Percentiles rank a stretch among this genome's conserved stretches.
phyloP scores from a whole-genome alignment of 2,113 vertebrate genomes.

The Pica pica region DNA sequence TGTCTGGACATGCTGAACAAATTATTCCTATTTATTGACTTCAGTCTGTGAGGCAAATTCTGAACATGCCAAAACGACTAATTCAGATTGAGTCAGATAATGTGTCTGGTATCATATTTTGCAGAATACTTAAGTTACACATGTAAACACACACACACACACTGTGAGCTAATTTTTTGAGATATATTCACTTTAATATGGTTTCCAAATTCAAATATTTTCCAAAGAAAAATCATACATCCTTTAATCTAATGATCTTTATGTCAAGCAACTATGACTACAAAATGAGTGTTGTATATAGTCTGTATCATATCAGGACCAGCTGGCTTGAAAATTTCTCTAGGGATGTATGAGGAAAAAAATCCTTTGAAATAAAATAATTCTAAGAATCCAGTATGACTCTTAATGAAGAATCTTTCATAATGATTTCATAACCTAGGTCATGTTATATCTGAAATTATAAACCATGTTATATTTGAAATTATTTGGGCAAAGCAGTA shows the following conservation, averaged over 20 bases:
- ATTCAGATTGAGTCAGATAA: conserved; percentile 32
- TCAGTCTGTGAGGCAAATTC: conserved; percentile 56
- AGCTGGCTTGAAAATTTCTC: neutral
- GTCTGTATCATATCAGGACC: neutral
- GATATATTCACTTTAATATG: neutral
- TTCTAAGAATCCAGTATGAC: neutral
- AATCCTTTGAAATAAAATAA: neutral
- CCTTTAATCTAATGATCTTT: neutral
- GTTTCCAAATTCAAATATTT: neutral
- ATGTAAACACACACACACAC: neutral
- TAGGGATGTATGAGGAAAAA: neutral
- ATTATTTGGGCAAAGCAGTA: neutral
- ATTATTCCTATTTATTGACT: conserved; percentile 65
- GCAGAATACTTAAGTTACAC: conserved; percentile 53
- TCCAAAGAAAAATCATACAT: neutral
- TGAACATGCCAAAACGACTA: conserved; percentile 44
- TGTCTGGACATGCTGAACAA: conserved; percentile 64
- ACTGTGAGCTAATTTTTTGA: neutral
- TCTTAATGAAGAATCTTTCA: neutral
- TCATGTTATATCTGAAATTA: neutral
- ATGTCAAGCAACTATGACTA: neutral
- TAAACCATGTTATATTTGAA: neutral
- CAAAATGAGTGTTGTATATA: neutral
- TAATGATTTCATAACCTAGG: neutral
- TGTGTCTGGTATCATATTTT: neutral